Evolutionary conservation across 1,140 invertebrate genomes (phyloP), one percentile per base, ranked within the genome.

Genomic region (Bradynema listronoti): DNA sequence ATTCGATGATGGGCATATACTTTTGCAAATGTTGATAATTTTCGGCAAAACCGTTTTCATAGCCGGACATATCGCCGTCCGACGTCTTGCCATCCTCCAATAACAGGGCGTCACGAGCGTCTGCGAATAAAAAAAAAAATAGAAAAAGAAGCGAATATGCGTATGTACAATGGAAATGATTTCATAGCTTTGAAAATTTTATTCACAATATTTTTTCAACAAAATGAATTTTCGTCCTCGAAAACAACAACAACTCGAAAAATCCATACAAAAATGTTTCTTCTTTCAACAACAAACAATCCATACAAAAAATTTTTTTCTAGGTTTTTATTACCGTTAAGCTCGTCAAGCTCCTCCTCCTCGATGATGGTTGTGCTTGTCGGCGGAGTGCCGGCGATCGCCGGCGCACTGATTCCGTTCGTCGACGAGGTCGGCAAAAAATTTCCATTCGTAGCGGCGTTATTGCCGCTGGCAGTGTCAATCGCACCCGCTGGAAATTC

Each of bases 321-420:
- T 30, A 4, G 4, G 5, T 50, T 50, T 19, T 11, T 50, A 9
- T 4, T 50, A 57, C 55, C 45, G 11, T 11, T 29, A 58, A 61
- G 22, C 24, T 58, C 56, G 6, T 57, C 56, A n/a, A 33, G 36
- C 29, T n/a, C n/a, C n/a, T 61, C 58, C 60, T 58, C 58, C 25
- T 63, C 57, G 55, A 63, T 63, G 2, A 63, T 63, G 25, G 61
- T 63, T 5, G 61, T 63, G n/a, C 61, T 63, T 0, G 62, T 63
- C 1, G 61, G 61, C 30, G 61, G 61, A 25, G 61, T 63, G 19
- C 61, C 61, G n/a, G 50, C 61, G 41, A 63, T 25, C 6, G 53
- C n/a, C n/a, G n/a, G n/a, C n/a, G n/a, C n/a, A n/a, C n/a, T n/a
- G n/a, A n/a, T n/a, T n/a, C n/a, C n/a, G n/a, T n/a, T 24, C 19